phyloP scores from a whole-genome alignment of 2,113 vertebrate genomes.

The Rousettus leschenaultii region DNA sequence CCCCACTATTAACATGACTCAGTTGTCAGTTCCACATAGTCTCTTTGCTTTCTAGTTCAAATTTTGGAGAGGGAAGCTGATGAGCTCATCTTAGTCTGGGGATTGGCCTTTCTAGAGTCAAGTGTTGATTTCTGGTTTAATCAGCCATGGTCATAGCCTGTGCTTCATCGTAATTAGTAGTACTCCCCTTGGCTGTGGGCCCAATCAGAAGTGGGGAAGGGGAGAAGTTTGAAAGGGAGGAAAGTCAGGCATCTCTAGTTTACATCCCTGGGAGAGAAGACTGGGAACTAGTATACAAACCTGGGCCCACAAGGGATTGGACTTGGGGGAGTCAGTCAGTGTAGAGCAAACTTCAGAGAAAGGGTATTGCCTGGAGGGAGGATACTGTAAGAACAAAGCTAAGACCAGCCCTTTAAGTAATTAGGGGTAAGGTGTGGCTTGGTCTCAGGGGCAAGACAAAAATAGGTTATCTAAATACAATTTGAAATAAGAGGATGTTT shows the following conservation, averaged over 20 bases:
- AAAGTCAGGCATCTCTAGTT: not conserved
- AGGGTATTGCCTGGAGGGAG: not conserved
- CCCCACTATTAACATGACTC: not conserved
- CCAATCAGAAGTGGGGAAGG: not conserved
- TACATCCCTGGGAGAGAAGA: not conserved
- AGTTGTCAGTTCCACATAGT: not conserved
- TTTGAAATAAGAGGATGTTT: not conserved
- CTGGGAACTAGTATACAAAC: not conserved
- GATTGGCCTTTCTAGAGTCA: not conserved
- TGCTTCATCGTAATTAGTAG: not conserved
- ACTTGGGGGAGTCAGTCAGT: not conserved
- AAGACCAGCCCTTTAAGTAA: not conserved
- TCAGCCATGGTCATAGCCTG: not conserved
- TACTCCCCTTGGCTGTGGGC: not conserved
- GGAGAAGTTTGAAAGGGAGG: not conserved
- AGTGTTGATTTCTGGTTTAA: not conserved
- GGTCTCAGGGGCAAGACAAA: not conserved
- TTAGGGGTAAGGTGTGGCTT: not conserved
- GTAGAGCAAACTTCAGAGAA: not conserved
- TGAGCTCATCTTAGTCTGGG: not conserved
- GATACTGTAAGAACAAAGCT: not conserved
- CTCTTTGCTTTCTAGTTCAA: not conserved
- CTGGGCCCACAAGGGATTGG: not conserved
- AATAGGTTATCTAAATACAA: not conserved
- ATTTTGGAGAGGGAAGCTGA: not conserved